These are phyloP conservation scores for Clarias laeviceps DNA, from an alignment of 2,797 vertebrate species.

Conservation along the genomic window DNA sequence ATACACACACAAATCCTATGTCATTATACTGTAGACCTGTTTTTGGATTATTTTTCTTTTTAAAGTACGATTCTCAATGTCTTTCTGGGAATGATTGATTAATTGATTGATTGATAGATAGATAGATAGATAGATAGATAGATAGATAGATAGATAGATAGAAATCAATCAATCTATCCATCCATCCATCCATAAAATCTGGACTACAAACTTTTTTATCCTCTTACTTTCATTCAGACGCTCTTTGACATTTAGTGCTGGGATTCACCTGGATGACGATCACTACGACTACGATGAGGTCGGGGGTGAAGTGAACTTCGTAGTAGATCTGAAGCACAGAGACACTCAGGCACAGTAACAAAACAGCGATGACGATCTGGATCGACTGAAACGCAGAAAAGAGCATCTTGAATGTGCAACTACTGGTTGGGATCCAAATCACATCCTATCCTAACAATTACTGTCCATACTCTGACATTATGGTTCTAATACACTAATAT, in stretches of 20 bases:
- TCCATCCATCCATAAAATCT: background rate
- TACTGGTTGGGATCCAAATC: background rate
- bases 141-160: too few species aligned
- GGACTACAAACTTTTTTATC: background rate
- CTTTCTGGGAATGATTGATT: too few species aligned
- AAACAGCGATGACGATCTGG: constrained; percentile 75
- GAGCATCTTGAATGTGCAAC: background rate
- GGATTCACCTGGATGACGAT: constrained; percentile 73
- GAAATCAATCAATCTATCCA: too few species aligned
- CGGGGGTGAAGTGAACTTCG: constrained; percentile 76
- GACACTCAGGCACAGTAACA: constrained; percentile 77
- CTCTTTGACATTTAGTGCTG: background rate
- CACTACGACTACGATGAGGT: constrained; percentile 72
- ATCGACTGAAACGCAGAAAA: constrained; percentile 68
- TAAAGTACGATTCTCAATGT: too few species aligned
- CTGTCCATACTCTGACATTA: background rate
- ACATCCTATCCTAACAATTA: background rate
- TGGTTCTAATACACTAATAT: too few species aligned
- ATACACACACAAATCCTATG: too few species aligned
- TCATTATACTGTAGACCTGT: too few species aligned
- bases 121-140: too few species aligned
- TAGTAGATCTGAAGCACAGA: constrained; percentile 77
- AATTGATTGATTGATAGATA: too few species aligned
- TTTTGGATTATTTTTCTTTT: too few species aligned
- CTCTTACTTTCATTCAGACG: background rate